These are phyloP conservation scores for Clupea harengus DNA, from an alignment of 2,113 vertebrate genomes.

Conservation along the genomic window DNA sequence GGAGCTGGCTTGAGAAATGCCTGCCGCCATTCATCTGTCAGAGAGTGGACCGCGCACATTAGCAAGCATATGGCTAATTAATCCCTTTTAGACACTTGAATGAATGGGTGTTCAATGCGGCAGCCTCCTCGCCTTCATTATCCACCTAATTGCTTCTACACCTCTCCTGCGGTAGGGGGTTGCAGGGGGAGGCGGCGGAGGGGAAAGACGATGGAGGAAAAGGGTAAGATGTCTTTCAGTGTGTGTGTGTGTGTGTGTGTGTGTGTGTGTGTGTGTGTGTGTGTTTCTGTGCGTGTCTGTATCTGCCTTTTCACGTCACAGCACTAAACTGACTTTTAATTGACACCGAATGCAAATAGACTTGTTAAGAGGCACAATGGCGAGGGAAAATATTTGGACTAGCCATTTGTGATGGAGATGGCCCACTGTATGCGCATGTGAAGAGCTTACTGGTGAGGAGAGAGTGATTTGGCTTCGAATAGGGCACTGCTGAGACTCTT, in stretches of 20 bases:
- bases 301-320: not conserved
- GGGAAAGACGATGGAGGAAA: not conserved
- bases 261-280: not conserved
- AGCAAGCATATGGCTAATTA: conserved; percentile 57
- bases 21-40: conserved; percentile 39
- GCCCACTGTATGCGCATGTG: not conserved
- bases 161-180: conserved; percentile 26
- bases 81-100: conserved; percentile 49
- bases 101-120: conserved; percentile 42
- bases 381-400: not conserved
- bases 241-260: not conserved
- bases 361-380: not conserved
- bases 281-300: not conserved
- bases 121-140: conserved; percentile 52
- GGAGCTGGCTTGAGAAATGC: conserved; percentile 22
- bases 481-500: not conserved
- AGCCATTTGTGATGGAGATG: conserved; percentile 17
- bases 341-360: not conserved
- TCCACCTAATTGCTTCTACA: conserved; percentile 45
- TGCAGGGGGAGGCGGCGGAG: conserved; percentile 28
- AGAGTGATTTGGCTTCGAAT: not conserved
- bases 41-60: conserved; percentile 30
- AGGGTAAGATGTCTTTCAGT: not conserved
- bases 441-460: not conserved
- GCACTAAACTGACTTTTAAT: conserved; percentile 8